Conservation (phyloP, 2,888 invertebrate genomes). For the Oegoconia quadripuncta region DNA sequence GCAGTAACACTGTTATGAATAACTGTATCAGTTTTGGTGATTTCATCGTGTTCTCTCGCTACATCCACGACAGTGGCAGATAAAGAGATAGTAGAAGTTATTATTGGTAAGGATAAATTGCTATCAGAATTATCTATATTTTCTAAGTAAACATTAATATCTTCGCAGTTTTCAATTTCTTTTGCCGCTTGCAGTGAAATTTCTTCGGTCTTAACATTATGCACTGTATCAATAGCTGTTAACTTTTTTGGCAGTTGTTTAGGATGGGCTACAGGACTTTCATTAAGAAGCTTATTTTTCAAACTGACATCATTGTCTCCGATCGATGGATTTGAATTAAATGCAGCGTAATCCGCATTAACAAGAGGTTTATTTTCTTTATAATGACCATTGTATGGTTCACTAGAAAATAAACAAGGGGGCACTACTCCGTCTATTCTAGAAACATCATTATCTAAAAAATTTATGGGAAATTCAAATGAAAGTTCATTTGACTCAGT, state of each 20-base stretch:
- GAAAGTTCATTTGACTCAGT: too few relatives aligned
- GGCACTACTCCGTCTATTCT: too few relatives aligned
- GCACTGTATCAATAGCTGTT: conserved; percentile 15
- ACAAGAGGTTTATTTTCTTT: neutral
- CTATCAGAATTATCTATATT: conserved; percentile 15
- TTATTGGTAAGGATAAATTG: conserved; percentile 44
- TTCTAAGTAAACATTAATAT: neutral
- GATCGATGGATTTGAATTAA: too few relatives aligned
- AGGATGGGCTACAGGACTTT: conserved; percentile 61
- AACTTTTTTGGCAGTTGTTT: conserved; percentile 58
- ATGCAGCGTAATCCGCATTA: neutral
- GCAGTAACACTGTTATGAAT: conserved; percentile 7
- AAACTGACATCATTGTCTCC: conserved; percentile 12
- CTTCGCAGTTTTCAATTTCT: conserved; percentile 2
- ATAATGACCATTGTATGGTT: neutral
- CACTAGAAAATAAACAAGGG: neutral
- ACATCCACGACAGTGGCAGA: conserved; percentile 23
- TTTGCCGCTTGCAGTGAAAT: neutral
- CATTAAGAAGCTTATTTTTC: conserved; percentile 37
- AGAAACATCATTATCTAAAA: too few relatives aligned
- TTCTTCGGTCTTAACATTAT: neutral
- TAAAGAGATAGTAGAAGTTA: conserved; percentile 53
- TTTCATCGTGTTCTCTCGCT: conserved; percentile 1
- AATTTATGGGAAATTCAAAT: too few relatives aligned
- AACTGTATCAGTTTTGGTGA: neutral